These are phyloP conservation scores for Varroa destructor DNA, from an alignment of 1,140 invertebrate species.

Conservation along the genomic window DNA sequence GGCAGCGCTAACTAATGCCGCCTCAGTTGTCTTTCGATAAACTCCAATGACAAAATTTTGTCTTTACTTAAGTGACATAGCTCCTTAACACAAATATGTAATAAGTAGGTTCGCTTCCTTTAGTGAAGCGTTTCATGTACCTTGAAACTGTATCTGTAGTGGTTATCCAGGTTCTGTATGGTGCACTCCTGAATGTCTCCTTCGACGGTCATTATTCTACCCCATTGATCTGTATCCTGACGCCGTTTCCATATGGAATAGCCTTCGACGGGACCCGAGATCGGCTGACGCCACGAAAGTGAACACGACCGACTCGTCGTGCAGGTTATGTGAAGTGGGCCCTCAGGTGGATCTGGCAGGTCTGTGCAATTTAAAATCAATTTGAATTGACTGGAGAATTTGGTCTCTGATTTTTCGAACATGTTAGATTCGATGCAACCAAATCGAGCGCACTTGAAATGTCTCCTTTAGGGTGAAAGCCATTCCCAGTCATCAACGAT, in stretches of 20 bases:
- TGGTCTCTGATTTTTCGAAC: too few relatives aligned
- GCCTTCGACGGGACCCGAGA: neutral
- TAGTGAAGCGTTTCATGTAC: neutral
- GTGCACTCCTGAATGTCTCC: constrained; percentile 18
- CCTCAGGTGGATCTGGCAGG: constrained; percentile 4
- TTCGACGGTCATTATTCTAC: constrained; percentile 10
- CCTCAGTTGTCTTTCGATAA: too few relatives aligned
- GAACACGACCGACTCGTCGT: constrained; percentile 22
- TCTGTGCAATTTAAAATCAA: neutral
- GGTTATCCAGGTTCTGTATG: constrained; percentile 13
- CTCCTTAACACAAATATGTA: too few relatives aligned
- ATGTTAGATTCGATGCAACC: too few relatives aligned
- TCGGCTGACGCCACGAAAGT: constrained; percentile 21
- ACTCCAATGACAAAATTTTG: too few relatives aligned
- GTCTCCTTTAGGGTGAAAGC: too few relatives aligned
- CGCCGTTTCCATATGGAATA: constrained; percentile 26
- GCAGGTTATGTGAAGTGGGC: constrained; percentile 3
- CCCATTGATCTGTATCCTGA: neutral
- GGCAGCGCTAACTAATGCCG: too few relatives aligned
- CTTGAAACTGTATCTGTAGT: constrained; percentile 24
- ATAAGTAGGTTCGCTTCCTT: too few relatives aligned
- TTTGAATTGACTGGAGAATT: too few relatives aligned
- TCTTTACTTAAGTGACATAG: too few relatives aligned
- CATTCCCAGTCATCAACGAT: too few relatives aligned
- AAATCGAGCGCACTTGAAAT: too few relatives aligned